Evolutionary conservation across 2,113 vertebrate species (phyloP), one percentile per base, ranked within the genome.

Genomic region (Corythornis madagascariensis): DNA sequence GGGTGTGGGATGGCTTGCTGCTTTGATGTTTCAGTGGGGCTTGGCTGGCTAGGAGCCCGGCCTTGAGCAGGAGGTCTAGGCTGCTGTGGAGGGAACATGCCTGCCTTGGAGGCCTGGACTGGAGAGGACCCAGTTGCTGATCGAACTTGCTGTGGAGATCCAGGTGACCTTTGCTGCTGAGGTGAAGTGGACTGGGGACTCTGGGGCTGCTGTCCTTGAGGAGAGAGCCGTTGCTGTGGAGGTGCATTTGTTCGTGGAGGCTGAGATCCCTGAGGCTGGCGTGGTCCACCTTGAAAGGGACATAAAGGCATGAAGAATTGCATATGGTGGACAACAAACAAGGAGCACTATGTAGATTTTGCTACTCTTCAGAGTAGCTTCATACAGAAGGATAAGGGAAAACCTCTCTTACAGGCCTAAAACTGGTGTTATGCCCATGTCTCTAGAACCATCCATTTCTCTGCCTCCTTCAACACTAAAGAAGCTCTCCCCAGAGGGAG

Each of bases 131-230:
- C 96, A 4, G 96, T 43, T 10, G 99, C 98, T 4, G 99, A 98
- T 33, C 98, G 97, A n/a, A 98, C 96, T 43, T 98, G 98, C 97
- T 99, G 99, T 4, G 99, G 99, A 18, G 99, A 99, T 11, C 98
- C 98, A 63, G 99, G 99, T 2, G 98, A 98, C 9, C 98, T 98
- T 94, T 99, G 98, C 69, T 98, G 98, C 47, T 99, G 98, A 22
- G 98, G 98, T 15, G 98, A 98, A 5, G 96, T 97, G 5, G 98
- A 93, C 59, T 97, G 97, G 17, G 98, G 97, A n/a, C 97, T 98
- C 85, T 97, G 96, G 17, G 97, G 98, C 87, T 98, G 98, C 84
- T 98, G 98, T 70, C 98, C 98, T 84, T 98, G 98, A 9, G 98
- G 98, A 78, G 98, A 98, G 57, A 98, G 97, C 61, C 97, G 95